Evolutionary conservation across 1,140 invertebrate genomes (phyloP), one percentile per base, ranked within the genome.

Genomic region (Cyphomyrmex costatus): DNA sequence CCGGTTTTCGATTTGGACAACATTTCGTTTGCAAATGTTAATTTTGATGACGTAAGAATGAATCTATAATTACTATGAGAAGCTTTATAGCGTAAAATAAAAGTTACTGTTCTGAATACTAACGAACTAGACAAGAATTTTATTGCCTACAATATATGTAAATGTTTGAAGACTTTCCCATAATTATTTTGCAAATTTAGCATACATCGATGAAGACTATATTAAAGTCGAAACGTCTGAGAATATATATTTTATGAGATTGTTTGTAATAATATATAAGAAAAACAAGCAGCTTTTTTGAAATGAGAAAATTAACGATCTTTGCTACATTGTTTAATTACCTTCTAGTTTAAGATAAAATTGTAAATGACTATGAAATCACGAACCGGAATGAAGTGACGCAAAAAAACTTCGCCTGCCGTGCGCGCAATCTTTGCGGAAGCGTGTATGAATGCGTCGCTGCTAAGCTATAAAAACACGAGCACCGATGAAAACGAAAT

Each of bases 381-480:
- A 24, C 27, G 46, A 68, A 12, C 27, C 19, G 27, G 19, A 51
- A 68, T 12, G 2, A 68, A 30, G 5, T 30, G 19, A 63, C 8
- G n/a, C 36, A 19, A 30, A 21, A 24, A 30, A 77, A 77, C 27
- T 60, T 42, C 8, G 19, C 14, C 19, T 78, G 16, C 21, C 51
- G 46, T 66, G 1, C 16, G 42, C 46, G 24, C 21, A 6, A n/a
- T 30, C 53, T 30, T 68, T n/a, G 66, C 42, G 27, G 33, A 53
- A 58, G 51, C 49, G 27, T 24, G 51, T 83, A 83, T 56, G 60
- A 86, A 82, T 83, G 66, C 85, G 24, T 53, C 5, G 19, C 36
- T 24, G 49, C 58, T 27, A 71, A 68, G 68, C 70, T 30, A 77
- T 86, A 86, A 88, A 88, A 82, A 21, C 27, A 27, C 60, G 82